phyloP scores from a whole-genome alignment of 2,113 vertebrate genomes.

The Corynorhinus townsendii region DNA sequence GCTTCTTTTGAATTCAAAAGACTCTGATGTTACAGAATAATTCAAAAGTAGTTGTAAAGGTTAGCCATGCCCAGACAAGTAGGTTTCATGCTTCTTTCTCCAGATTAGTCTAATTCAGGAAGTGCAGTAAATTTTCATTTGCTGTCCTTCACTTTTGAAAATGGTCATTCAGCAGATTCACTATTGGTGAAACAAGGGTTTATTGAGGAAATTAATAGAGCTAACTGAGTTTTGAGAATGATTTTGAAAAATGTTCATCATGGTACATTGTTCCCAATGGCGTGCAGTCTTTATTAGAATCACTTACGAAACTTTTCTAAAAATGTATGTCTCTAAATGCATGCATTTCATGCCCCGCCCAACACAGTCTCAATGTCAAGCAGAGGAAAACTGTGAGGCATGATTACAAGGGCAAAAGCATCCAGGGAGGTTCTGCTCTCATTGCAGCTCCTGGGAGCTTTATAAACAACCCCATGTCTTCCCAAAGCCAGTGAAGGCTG shows the following conservation, averaged over 20 bases:
- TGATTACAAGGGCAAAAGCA: background rate
- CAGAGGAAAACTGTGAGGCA: background rate
- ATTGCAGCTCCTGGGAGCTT: background rate
- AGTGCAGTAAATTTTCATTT: background rate
- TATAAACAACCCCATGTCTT: background rate
- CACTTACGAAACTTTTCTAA: background rate
- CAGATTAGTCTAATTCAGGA: background rate
- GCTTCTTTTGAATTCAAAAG: background rate
- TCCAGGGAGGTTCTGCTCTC: background rate
- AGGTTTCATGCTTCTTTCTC: background rate
- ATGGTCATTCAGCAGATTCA: background rate
- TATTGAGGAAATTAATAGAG: background rate
- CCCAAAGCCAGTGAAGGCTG: background rate
- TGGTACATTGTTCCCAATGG: background rate
- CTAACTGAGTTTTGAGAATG: background rate
- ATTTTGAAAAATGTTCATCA: background rate
- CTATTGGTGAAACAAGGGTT: background rate
- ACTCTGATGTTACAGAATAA: background rate
- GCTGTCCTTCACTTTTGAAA: background rate
- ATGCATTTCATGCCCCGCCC: background rate
- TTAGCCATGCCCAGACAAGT: background rate
- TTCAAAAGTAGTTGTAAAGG: constrained; percentile 19
- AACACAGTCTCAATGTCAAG: background rate
- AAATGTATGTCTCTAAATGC: background rate
- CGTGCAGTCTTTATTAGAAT: background rate